Percentiles rank a stretch among this genome's conserved stretches.
Conservation (phyloP, 2,888 invertebrate genomes). For the Harpalus rufipes region DNA sequence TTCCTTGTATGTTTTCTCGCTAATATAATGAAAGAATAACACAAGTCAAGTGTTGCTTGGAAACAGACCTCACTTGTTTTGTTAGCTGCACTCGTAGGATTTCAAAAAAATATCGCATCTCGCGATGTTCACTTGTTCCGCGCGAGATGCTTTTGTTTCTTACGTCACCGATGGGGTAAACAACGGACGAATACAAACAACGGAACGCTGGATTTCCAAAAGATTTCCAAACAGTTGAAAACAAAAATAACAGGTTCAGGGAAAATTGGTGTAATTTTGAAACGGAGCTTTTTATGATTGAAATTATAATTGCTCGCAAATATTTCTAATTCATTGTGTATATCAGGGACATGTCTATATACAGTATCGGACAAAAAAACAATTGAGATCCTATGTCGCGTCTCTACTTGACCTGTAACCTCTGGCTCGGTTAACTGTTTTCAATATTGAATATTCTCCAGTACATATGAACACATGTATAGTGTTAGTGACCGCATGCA, state of each 20-base stretch:
- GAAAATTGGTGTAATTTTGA: too few species aligned
- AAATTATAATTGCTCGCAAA: too few species aligned
- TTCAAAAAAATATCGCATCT: slow-evolving; percentile 38
- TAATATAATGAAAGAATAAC: slow-evolving; percentile 46
- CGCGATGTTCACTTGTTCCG: slow-evolving; percentile 6
- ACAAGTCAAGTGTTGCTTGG: slow-evolving; percentile 42
- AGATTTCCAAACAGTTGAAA: background rate
- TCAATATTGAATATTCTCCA: too few species aligned
- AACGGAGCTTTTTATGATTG: too few species aligned
- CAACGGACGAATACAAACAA: background rate
- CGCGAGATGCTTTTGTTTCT: slow-evolving; percentile 14
- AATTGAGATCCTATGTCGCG: too few species aligned
- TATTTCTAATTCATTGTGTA: too few species aligned
- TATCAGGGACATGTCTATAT: too few species aligned
- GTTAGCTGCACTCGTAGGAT: slow-evolving; percentile 36
- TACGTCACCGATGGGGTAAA: slow-evolving; percentile 11
- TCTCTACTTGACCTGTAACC: too few species aligned
- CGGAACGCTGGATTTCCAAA: background rate
- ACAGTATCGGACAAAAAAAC: too few species aligned
- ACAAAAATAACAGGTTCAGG: background rate
- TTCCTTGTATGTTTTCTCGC: slow-evolving; percentile 25
- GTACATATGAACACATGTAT: too few species aligned
- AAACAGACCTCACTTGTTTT: slow-evolving; percentile 28
- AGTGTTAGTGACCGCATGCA: too few species aligned
- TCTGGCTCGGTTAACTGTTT: too few species aligned